A percentile compares a stretch with the other conserved stretches of the same genome.
phyloP scores from a whole-genome alignment of 2,113 vertebrate genomes.

The Pelecanus crispus region DNA sequence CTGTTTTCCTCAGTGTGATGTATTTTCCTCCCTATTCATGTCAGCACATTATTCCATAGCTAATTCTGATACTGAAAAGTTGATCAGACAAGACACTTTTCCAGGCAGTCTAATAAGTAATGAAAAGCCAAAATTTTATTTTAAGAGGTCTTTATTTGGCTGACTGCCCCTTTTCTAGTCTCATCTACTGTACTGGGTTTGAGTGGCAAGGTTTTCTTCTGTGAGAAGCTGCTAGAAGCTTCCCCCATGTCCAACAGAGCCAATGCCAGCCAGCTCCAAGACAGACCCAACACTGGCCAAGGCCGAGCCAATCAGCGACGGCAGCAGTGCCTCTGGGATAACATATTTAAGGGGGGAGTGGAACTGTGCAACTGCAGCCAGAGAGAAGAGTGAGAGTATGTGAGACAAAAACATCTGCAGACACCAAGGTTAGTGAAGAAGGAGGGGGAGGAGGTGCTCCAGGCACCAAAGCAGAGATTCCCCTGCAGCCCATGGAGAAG shows the following conservation, averaged over 20 bases:
- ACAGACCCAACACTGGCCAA: background rate
- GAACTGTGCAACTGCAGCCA: background rate
- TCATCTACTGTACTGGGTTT: background rate
- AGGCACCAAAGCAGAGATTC: too few relatives aligned
- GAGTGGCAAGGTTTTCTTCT: background rate
- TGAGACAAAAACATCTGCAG: background rate
- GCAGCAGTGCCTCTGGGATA: background rate
- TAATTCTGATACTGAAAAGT: background rate
- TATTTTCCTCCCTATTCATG: background rate
- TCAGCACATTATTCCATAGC: background rate
- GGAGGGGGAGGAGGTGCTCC: background rate
- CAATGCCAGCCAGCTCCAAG: background rate
- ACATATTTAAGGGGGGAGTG: background rate
- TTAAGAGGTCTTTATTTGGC: background rate
- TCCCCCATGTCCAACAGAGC: background rate
- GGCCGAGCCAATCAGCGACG: background rate
- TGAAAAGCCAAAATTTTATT: background rate
- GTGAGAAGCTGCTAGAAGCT: background rate
- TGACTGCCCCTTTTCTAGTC: background rate
- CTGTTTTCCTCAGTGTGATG: background rate
- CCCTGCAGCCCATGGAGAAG: too few relatives aligned
- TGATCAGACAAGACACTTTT: background rate
- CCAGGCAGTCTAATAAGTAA: background rate
- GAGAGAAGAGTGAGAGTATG: too few relatives aligned
- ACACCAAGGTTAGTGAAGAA: background rate